Percentiles rank a stretch among this genome's conserved stretches.
These are phyloP conservation scores for Tenthredo distinguenda DNA, from an alignment of 2,888 invertebrate species.

Conservation along the genomic window DNA sequence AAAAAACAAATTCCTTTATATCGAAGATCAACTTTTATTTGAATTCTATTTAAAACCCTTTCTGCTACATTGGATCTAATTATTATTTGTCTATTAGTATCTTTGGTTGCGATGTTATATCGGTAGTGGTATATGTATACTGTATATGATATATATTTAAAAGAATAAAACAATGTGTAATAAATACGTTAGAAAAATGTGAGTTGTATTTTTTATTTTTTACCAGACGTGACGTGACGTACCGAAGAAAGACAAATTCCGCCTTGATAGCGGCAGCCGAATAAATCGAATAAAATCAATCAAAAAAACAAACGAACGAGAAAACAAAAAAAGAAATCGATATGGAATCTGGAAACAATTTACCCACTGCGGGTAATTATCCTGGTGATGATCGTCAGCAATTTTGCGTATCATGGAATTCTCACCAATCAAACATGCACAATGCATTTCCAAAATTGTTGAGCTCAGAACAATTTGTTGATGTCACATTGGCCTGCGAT, in stretches of 20 bases:
- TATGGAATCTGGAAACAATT: constrained; percentile 73
- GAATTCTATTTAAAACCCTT: neutral
- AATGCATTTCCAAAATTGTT: constrained; percentile 88
- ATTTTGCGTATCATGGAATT: constrained; percentile 91
- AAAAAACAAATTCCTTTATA: neutral
- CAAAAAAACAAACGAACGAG: neutral
- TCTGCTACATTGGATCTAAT: constrained; percentile 1
- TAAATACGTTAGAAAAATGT: constrained; percentile 45
- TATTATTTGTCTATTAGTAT: constrained; percentile 21
- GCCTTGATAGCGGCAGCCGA: neutral
- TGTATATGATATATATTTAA: neutral
- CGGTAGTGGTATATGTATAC: constrained; percentile 32
- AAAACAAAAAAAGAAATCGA: neutral
- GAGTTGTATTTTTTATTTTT: constrained; percentile 35
- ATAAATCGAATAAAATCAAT: neutral
- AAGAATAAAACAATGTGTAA: constrained; percentile 2
- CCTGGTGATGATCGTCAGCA: constrained; percentile 78
- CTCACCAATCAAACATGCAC: constrained; percentile 89
- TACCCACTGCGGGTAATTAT: constrained; percentile 71
- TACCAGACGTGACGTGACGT: constrained; percentile 45
- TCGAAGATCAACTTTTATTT: neutral
- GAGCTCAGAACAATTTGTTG: constrained; percentile 90
- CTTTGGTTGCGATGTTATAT: constrained; percentile 35
- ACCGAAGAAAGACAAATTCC: constrained; percentile 31
- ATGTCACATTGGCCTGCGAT: constrained; percentile 93